A percentile compares a stretch with the other conserved stretches of the same genome.
These are phyloP conservation scores for Larimichthys polyactis DNA, from an alignment of 2,113 vertebrate species.

Conservation along the genomic window DNA sequence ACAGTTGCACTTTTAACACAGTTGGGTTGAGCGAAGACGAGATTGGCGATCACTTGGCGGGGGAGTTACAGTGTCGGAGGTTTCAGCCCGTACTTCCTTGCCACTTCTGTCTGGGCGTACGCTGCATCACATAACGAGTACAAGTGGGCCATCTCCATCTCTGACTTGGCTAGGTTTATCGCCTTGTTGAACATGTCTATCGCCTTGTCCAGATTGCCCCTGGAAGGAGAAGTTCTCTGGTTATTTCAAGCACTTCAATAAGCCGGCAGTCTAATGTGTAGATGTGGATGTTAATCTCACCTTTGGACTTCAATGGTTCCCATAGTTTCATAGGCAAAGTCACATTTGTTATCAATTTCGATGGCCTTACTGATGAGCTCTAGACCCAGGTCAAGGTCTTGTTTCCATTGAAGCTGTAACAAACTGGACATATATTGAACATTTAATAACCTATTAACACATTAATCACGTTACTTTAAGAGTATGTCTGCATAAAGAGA, in stretches of 20 bases:
- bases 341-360: constrained; percentile 99
- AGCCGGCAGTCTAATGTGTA: accelerated
- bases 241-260: constrained; percentile 10
- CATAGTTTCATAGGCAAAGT: constrained; percentile 99
- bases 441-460: background rate
- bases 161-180: constrained; percentile 98
- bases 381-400: constrained; percentile 96
- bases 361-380: constrained; percentile 99
- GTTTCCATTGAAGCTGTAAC: constrained; percentile 99
- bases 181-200: constrained; percentile 99
- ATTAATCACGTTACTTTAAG: background rate
- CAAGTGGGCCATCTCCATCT: constrained; percentile 99
- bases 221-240: constrained; percentile 74
- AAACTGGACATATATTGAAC: constrained; percentile 83
- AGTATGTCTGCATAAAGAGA: background rate
- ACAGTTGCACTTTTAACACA: constrained; percentile 65
- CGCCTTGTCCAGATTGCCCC: constrained; percentile 98
- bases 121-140: constrained; percentile 98
- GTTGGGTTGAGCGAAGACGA: constrained; percentile 59
- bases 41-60: constrained; percentile 22
- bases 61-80: constrained; percentile 95
- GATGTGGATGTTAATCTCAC: constrained; percentile 76
- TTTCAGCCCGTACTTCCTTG: constrained; percentile 98
- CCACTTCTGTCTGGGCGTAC: constrained; percentile 98
- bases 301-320: constrained; percentile 99